Conservation (phyloP, 2,113 vertebrate genomes). For the Melanocharis versteri region DNA sequence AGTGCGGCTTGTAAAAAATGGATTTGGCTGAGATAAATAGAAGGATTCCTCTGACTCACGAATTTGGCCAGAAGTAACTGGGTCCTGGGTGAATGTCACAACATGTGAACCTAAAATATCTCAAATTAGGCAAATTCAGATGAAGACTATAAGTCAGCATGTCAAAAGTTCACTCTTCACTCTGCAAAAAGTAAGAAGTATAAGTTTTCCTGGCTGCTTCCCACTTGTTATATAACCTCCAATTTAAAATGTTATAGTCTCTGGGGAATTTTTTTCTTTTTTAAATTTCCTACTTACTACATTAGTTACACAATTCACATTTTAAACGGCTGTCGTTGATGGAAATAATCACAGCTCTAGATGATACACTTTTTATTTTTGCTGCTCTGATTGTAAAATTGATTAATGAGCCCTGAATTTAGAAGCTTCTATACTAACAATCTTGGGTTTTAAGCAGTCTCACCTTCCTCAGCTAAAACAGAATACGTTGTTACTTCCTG, state of each 20-base stretch:
- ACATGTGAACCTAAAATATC: not conserved
- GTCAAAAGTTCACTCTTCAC: slow-evolving; percentile 7
- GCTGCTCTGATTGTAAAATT: slow-evolving; percentile 40
- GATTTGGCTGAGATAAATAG: not conserved
- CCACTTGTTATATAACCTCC: not conserved
- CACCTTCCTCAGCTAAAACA: not conserved
- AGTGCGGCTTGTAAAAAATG: not conserved
- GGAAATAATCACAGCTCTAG: slow-evolving; percentile 18
- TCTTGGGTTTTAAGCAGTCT: not conserved
- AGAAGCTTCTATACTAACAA: slow-evolving; percentile 4
- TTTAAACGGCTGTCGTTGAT: not conserved
- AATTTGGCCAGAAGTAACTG: not conserved
- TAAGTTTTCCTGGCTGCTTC: not conserved
- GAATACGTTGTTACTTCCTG: not conserved
- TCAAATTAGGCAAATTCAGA: not conserved
- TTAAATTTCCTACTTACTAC: not conserved
- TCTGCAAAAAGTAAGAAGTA: not conserved
- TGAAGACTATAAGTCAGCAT: not conserved
- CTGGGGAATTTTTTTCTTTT: not conserved
- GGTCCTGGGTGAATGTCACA: not conserved
- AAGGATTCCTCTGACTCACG: not conserved
- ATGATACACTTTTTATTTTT: slow-evolving; percentile 13
- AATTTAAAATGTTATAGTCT: not conserved
- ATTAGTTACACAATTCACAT: not conserved
- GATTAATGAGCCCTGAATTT: slow-evolving; percentile 44